Evolutionary conservation across 2,888 invertebrate genomes (phyloP).

Genomic region (Nycteola revayana): DNA sequence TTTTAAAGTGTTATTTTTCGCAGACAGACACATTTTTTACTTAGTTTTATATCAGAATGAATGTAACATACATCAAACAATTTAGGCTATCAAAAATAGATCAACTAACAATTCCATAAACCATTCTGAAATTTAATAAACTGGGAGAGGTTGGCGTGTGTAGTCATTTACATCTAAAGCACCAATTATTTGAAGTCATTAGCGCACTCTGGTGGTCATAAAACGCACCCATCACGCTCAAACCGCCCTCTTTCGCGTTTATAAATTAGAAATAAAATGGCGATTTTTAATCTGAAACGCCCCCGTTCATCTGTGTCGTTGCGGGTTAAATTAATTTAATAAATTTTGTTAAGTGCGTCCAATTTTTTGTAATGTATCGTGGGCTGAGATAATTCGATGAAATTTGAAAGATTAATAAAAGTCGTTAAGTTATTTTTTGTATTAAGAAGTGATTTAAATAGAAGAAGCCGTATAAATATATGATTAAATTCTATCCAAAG

Average conservation of each 20-base stretch:
- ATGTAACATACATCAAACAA: too few relatives aligned
- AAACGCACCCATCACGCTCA: constrained; percentile 77
- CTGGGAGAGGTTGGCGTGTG: constrained; percentile 61
- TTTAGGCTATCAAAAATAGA: too few relatives aligned
- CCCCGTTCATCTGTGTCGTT: constrained; percentile 33
- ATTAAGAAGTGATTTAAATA: too few relatives aligned
- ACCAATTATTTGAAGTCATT: constrained; percentile 81
- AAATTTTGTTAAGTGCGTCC: constrained; percentile 19
- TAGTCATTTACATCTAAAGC: constrained; percentile 81
- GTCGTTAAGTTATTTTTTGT: too few relatives aligned
- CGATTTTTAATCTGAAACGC: constrained; percentile 64
- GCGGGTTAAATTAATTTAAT: constrained; percentile 32
- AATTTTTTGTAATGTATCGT: constrained; percentile 7
- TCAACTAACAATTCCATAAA: constrained; percentile 37
- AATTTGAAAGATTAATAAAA: too few relatives aligned
- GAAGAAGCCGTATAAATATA: too few relatives aligned
- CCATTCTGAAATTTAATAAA: constrained; percentile 73
- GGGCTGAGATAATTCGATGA: not conserved
- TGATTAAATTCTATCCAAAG: too few relatives aligned
- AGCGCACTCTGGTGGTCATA: constrained; percentile 74
- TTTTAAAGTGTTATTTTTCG: too few relatives aligned
- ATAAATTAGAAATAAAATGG: constrained; percentile 74
- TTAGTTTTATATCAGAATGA: too few relatives aligned
- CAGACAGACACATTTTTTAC: too few relatives aligned
- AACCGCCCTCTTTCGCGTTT: constrained; percentile 54